phyloP scores from a whole-genome alignment of 2,797 vertebrate genomes.

The Pempheris klunzingeri region DNA sequence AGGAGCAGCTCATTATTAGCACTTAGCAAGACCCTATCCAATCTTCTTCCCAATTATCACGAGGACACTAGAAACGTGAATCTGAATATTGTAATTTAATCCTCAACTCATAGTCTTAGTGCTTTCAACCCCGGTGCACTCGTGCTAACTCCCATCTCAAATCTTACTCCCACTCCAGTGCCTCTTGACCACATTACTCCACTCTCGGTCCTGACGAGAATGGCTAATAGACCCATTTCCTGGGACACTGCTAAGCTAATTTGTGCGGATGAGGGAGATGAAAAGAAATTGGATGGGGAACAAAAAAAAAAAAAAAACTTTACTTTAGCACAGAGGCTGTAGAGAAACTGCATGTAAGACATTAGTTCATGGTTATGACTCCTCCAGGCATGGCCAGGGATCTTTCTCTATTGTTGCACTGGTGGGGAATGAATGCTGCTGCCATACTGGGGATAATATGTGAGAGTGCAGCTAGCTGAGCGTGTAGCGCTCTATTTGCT shows the following conservation, averaged over 20 bases:
- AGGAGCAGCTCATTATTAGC: conserved; percentile 61
- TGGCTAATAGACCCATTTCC: conserved; percentile 70
- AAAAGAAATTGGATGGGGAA: conserved; percentile 77
- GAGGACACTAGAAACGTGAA: conserved; percentile 66
- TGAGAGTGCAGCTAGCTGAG: conserved; percentile 33
- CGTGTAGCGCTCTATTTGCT: conserved; percentile 35
- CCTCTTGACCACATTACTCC: conserved; percentile 77
- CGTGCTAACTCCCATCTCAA: conserved; percentile 54
- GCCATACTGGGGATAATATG: conserved; percentile 38
- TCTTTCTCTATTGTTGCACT: conserved; percentile 41
- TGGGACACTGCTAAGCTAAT: conserved; percentile 64
- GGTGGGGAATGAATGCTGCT: conserved; percentile 35
- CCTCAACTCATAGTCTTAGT: conserved; percentile 54
- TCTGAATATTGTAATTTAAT: conserved; percentile 76
- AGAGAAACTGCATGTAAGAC: conserved; percentile 58
- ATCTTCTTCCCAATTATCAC: conserved; percentile 59
- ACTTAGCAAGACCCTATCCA: conserved; percentile 62
- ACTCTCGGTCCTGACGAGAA: conserved; percentile 57
- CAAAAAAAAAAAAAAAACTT: conserved; percentile 56
- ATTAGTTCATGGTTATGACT: conserved; percentile 65
- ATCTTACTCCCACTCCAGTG: conserved; percentile 62
- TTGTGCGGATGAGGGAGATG: conserved; percentile 72
- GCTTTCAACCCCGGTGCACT: conserved; percentile 33
- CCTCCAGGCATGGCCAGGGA: conserved; percentile 52
- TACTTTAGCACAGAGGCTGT: conserved; percentile 32